Evolutionary conservation across 2,113 vertebrate species (phyloP), one percentile per base, ranked within the genome.

Genomic region (Vimba vimba): DNA sequence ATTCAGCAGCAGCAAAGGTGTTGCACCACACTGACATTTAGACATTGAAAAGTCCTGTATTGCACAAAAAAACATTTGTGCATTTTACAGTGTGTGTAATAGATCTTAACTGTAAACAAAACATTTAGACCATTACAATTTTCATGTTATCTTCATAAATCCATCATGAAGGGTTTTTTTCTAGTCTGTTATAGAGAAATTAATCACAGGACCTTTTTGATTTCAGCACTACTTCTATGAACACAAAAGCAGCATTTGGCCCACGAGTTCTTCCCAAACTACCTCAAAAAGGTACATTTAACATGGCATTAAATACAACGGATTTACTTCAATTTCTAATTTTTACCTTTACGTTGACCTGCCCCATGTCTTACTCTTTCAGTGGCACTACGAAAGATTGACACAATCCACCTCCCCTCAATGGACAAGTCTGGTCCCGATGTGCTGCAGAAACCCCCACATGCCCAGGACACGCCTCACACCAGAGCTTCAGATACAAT

Each of bases 181-280:
- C 9, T 71, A 43, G 17, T 77, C 27, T 55, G 45, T 52, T 7
- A 25, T 30, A 27, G 13, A 43, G 19, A 45, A 45, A 9, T 69
- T 59, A 62, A 15, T 50, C 36, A 47, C 15, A 86, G 33, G 59
- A 21, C 57, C 33, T 9, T 23, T 76, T 82, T 59, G 7, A 45
- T 91, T 89, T 91, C 90, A 97, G 96, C 92, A 95, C 94, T 79
- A 90, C 95, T 79, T 94, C 95, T 86, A 84, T 83, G 81, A 90
- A 90, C 83, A 96, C 97, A 88, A 97, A 97, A 94, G 95, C 96
- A 91, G 94, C 96, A 89, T 95, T 97, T 85, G 97, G 97, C 86
- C 97, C 97, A 80, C 93, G 97, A 94, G 96, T 97, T 92, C 95
- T 97, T 94, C 97, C 97, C 90, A 97, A 97, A 96, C 96, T 97